Evolutionary conservation across 2,888 invertebrate genomes (phyloP), one percentile per base, ranked within the genome.

Genomic region (Thyatira batis): DNA sequence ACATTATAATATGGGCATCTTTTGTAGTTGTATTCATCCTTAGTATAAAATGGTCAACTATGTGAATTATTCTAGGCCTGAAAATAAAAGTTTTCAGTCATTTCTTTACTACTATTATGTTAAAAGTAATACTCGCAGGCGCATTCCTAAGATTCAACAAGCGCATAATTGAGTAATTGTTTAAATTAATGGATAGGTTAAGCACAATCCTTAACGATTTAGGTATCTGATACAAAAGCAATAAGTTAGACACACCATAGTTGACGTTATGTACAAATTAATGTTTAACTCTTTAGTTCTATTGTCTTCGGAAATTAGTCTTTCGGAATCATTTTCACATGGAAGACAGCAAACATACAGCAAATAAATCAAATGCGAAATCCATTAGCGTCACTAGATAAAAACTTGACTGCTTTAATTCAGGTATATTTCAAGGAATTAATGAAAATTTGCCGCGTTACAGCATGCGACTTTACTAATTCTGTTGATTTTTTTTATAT

Each of bases 61-160:
- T 78, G 69, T 81, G 76, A 84, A 80, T 83, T 84, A 84, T 73
- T 78, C 84, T 87, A 89, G 80, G 82, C 86, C 85, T 84, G 87
- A 76, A 89, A 87, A 84, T 66, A 76, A 77, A 76, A 68, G 58
- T 67, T 73, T 76, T 80, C 80, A 80, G 81, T 78, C 77, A 75
- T 68, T 75, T 69, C 65, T 74, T 73, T 67, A 71, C 60, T 69
- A 72, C 59, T 69, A 68, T 71, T 72, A 48, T 11, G 62, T 65
- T 69, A 69, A 71, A 20, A 4, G 4, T 8, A 13, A 2, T 20
- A 44, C 20, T 44, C 20, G 21, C 21, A 44, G 45, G 23, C 45
- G 23, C n/a, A 23, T 45, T 21, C 6, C 45, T 1, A 8, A 21
- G n/a, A 45, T 45, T 45, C 4, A 45, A 20, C 3, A 27, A 28